These are phyloP conservation scores for Nemopilema nomurai DNA, from an alignment of 30 jellyfish, hydroid and myxozoan species.

Conservation along the genomic window DNA sequence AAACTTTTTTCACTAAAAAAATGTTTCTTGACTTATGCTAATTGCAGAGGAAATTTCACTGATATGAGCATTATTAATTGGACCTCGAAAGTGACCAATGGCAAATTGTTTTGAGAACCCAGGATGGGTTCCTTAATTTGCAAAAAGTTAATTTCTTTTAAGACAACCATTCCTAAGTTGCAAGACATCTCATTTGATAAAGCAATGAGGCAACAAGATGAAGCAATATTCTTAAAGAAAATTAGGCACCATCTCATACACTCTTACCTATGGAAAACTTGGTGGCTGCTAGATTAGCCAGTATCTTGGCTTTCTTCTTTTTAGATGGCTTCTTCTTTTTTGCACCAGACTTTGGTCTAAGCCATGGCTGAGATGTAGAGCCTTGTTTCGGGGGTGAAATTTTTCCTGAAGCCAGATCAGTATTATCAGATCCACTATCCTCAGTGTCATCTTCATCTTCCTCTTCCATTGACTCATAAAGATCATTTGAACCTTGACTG, in stretches of 20 bases:
- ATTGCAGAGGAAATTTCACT: not conserved
- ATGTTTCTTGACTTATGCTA: not conserved
- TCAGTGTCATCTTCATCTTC: constrained; percentile 27
- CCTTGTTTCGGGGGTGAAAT: not conserved
- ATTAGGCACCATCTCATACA: no score
- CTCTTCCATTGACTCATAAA: constrained; percentile 32
- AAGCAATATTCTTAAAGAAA: no score
- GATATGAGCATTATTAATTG: not conserved
- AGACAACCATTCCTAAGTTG: no score
- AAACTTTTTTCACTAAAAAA: constrained; percentile 68
- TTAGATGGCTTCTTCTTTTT: constrained; percentile 32
- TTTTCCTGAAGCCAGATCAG: not conserved
- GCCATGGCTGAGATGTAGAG: not conserved
- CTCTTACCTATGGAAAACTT: constrained; percentile 69
- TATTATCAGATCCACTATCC: not conserved
- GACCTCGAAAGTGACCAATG: no score
- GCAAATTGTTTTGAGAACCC: no score
- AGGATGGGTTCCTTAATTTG: no score
- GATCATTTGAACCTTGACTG: constrained; percentile 15
- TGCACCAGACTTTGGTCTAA: not conserved
- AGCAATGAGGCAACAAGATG: no score
- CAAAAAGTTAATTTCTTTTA: no score
- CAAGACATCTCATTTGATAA: no score
- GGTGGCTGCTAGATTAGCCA: constrained; percentile 78
- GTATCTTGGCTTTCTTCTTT: constrained; percentile 45